Conservation (phyloP, 2,888 invertebrate genomes). For the Callimorpha dominula region DNA sequence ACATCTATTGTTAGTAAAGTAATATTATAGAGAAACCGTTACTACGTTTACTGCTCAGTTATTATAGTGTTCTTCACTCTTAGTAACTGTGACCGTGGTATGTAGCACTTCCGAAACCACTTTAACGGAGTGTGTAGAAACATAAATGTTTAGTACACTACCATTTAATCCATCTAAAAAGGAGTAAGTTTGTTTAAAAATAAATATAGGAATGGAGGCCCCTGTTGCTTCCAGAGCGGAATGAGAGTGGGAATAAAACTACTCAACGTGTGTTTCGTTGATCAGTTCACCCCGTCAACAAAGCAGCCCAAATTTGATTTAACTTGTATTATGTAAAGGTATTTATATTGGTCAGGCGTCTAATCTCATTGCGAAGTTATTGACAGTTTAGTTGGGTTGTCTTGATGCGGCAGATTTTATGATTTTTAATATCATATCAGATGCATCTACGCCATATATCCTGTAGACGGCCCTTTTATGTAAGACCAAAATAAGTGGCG, state of each 20-base stretch:
- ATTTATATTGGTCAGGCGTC: not conserved
- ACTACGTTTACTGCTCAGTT: slow-evolving; percentile 3
- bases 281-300: not conserved
- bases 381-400: not conserved
- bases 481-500: too few species aligned
- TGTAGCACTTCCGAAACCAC: slow-evolving; percentile 25
- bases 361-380: not conserved
- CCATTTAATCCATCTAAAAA: slow-evolving; percentile 13
- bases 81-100: slow-evolving; percentile 11
- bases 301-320: not conserved
- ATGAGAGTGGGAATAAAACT: slow-evolving; percentile 2
- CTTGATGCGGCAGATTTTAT: not conserved
- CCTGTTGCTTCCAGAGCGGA: slow-evolving; percentile 5
- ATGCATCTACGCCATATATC: not conserved
- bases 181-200: slow-evolving; percentile 18
- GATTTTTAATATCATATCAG: not conserved
- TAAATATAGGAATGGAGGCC: slow-evolving; percentile 7
- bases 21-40: slow-evolving; percentile 1
- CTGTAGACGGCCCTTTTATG: not conserved
- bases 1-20: slow-evolving; percentile 21
- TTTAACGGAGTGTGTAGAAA: slow-evolving; percentile 19
- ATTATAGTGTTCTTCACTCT: slow-evolving; percentile 3
- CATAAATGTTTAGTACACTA: slow-evolving; percentile 25
- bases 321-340: not conserved
- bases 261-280: not conserved